Base-by-base conservation (phyloP, 2,113 vertebrate genomes). In the Phrynosoma blainvillii region DNA sequence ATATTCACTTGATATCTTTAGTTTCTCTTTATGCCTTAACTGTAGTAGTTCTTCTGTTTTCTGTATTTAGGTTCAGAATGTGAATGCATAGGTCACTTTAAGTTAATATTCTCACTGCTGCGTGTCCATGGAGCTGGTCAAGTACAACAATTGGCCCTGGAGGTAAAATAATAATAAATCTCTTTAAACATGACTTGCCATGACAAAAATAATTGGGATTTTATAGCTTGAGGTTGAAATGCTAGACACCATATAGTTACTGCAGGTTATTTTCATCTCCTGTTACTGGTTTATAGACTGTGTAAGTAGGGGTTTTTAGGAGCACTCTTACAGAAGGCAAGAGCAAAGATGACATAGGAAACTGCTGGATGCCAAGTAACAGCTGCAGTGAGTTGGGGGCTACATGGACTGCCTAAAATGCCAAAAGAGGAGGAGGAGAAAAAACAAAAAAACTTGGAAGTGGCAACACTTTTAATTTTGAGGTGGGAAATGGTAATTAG, bases 51-150 rank as follows among this genome's bases (percentile, higher is more conserved):
- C 4, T 13, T 52, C 40, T 90, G 12, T 84, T 84, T 71, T 85
- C 56, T 40, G 74, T 56, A 92, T 94, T 3, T 95, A 99, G 99
- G 98, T 86, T 99, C 99, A 16, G 99, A 99, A 95, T 97, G 97
- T 0, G 99, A 99, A 94, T 99, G 99, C 94, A 98, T 98, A 86
- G 98, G 99, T 4, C 99, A 99, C 93, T 99, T 99, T 95, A 99
- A 99, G 92, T 96, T 99, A 94, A 98, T 99, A 87, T 99, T 99
- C 95, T 99, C 99, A 62, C 97, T 99, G 94, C 95, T 99, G 62
- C 98, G 99, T 88, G 98, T 99, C 90, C 98, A 99, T 59, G 99
- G 99, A 95, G 99, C 99, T 89, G 99, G 99, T 77, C 97, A 98
- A 92, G 99, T 99, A 70, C 99, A 99, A 92, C 98, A 99, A 82